A percentile compares a stretch with the other conserved stretches of the same genome.
Conservation (phyloP, 2,113 vertebrate species). For the Climacteris rufus region DNA sequence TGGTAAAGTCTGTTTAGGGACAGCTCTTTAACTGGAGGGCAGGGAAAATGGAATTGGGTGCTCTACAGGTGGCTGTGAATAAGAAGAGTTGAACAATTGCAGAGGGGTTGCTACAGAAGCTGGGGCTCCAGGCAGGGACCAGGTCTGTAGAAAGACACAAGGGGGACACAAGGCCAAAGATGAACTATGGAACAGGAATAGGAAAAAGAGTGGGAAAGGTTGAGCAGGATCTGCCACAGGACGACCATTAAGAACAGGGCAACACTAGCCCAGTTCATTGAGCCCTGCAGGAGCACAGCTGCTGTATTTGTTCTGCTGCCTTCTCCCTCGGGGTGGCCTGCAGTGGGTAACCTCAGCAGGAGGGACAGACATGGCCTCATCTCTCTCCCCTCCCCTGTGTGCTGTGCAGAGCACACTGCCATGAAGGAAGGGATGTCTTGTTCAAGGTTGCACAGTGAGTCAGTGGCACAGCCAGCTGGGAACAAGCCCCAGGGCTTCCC, state of each 20-base stretch:
- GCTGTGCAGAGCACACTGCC: background rate
- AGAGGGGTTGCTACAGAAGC: background rate
- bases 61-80: background rate
- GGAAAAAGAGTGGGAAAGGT: background rate
- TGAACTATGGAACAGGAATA: background rate
- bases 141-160: background rate
- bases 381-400: background rate
- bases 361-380: background rate
- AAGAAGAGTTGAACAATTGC: background rate
- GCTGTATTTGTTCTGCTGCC: background rate
- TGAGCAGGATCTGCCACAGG: background rate
- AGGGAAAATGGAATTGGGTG: background rate
- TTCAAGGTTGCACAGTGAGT: background rate
- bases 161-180: background rate
- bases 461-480: background rate
- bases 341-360: background rate
- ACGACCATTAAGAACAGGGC: background rate
- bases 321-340: background rate
- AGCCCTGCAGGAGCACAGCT: background rate
- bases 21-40: background rate
- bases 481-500: background rate
- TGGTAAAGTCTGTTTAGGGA: background rate
- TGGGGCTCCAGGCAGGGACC: background rate
- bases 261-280: background rate
- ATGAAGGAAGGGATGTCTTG: background rate